phyloP scores from a whole-genome alignment of 2,113 vertebrate species.

The Myotis lucifugus region DNA sequence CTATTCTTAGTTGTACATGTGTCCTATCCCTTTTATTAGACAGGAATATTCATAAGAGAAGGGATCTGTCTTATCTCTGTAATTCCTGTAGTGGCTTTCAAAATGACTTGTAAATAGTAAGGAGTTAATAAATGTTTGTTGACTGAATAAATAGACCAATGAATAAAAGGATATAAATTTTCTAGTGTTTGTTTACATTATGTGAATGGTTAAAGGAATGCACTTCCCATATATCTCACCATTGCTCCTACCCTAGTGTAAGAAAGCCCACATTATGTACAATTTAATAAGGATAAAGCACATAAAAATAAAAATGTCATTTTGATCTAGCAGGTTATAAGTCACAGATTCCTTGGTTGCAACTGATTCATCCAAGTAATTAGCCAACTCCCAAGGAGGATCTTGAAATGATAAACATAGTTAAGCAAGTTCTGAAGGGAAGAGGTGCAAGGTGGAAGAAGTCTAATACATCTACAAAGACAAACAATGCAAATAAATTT shows the following conservation, averaged over 20 bases:
- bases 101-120: neutral
- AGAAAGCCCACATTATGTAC: neutral
- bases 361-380: conserved; percentile 21
- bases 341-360: neutral
- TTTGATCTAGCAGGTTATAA: conserved; percentile 21
- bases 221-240: neutral
- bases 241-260: neutral
- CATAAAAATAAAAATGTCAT: conserved; percentile 34
- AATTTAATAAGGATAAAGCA: neutral
- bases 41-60: neutral
- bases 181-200: neutral
- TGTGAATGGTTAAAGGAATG: neutral
- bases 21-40: neutral
- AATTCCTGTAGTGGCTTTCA: neutral
- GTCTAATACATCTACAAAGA: neutral
- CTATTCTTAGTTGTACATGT: neutral
- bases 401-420: neutral
- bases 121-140: neutral
- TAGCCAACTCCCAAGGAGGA: neutral
- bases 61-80: neutral
- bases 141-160: neutral
- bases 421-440: neutral
- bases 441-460: neutral
- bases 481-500: neutral
- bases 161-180: neutral